Evolutionary conservation across 2,888 invertebrate genomes (phyloP), one percentile per base, ranked within the genome.

Genomic region (Chelonus formosanus): DNA sequence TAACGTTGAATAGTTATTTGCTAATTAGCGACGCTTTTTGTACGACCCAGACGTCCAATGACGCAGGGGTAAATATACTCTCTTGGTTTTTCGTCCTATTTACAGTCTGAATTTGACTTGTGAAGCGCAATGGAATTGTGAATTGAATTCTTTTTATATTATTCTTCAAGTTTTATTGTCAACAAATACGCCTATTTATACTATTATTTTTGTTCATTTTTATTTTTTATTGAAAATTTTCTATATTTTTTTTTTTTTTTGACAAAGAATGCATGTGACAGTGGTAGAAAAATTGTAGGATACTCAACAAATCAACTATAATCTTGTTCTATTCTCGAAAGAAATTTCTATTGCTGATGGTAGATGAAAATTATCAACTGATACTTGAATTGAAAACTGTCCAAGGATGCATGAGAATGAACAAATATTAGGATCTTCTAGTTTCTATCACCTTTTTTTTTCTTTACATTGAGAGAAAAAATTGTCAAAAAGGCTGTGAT

Each of bases 101-200:
- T 44, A 58, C 45, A 43, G 35, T 54, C 20, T 53, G 43, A 45
- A 52, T 64, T 64, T 36, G 36, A 50, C n/a, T 57, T 56, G 34
- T 34, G 55, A 45, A 45, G 35, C 43, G 32, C 44, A 5, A 64
- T 64, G 40, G 57, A 52, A 58, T 57, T 10, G 20, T 44, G 8
- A 40, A 53, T 54, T 32, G 10, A 10, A 54, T 45, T 54, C 54
- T 44, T 43, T 53, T 32, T 3, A 34, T 53, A 32, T 52, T 52
- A 34, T 52, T 52, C 34, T 52, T 52, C 52, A 52, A 43, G 31
- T 40, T 36, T 59, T 58, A 34, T 34, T 5, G 5, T 8, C 5
- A 48, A 45, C 10, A 74, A 75, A 76, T 74, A 75, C 10, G 10
- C 3, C 4, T 48, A 20, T 20, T 48, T n/a, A 48, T 48, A 48